phyloP scores from a whole-genome alignment of 2,888 invertebrate genomes.

The Rambutsinella grinnellia region DNA sequence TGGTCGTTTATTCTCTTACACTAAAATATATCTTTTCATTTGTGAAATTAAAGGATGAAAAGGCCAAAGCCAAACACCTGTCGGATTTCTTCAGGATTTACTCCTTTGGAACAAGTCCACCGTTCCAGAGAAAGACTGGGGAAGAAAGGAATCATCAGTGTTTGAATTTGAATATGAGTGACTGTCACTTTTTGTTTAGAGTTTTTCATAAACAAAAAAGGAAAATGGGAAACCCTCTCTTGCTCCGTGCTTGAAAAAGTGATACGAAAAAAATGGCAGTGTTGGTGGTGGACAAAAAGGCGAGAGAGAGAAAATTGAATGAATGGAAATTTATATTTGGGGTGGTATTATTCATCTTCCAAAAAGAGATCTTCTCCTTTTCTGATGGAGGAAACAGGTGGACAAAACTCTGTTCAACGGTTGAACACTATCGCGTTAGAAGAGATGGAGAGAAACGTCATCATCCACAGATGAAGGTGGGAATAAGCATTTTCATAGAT shows the following conservation, averaged over 20 bases:
- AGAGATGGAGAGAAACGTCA: background rate
- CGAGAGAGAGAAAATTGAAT: background rate
- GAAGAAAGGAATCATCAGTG: background rate
- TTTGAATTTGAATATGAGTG: background rate
- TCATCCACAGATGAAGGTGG: no score
- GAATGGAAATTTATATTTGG: background rate
- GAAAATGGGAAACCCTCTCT: background rate
- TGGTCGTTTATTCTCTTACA: background rate
- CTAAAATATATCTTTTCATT: background rate
- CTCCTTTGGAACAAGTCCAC: slow-evolving; percentile 3
- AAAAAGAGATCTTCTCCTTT: background rate
- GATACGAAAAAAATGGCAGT: background rate
- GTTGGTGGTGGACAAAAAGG: background rate
- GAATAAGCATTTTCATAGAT: no score
- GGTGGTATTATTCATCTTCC: background rate
- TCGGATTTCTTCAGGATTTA: background rate
- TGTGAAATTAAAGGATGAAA: background rate
- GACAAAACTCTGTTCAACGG: background rate
- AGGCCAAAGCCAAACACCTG: background rate
- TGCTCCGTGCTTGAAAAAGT: no score
- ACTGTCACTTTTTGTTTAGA: background rate
- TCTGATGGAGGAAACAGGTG: background rate
- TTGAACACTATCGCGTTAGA: background rate
- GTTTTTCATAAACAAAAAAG: background rate
- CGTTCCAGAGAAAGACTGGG: slow-evolving; percentile 16